Conservation (phyloP, 2,797 vertebrate species). For the Thalassophryne amazonica region DNA sequence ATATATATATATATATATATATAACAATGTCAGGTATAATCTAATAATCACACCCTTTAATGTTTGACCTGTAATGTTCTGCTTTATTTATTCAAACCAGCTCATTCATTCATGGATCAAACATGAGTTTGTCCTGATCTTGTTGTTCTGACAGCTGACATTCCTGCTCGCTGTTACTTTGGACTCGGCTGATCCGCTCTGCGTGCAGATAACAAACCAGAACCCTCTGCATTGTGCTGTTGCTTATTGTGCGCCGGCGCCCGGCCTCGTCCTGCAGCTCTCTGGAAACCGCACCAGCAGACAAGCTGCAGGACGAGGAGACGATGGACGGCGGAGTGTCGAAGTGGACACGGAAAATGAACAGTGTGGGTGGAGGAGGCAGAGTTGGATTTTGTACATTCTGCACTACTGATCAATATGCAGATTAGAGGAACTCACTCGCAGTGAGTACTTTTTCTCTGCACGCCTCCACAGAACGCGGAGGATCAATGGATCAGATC, state of each 20-base stretch:
- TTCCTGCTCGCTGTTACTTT: conserved; percentile 49
- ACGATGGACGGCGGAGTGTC: conserved; percentile 22
- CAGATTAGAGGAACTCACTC: conserved; percentile 42
- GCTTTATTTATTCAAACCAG: conserved; percentile 28
- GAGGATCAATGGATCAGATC: conserved; percentile 52
- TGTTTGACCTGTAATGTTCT: conserved; percentile 7
- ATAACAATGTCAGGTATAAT: too few species aligned
- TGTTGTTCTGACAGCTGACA: conserved; percentile 43
- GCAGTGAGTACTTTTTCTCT: conserved; percentile 57
- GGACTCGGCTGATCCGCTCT: conserved; percentile 71
- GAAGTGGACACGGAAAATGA: conserved; percentile 5
- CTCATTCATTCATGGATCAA: too few species aligned
- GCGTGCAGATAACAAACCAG: conserved; percentile 70
- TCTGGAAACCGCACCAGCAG: conserved; percentile 52
- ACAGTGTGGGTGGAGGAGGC: conserved; percentile 22
- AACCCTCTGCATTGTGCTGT: conserved; percentile 74
- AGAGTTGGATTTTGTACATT: too few species aligned
- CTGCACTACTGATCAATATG: conserved; percentile 60
- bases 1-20: too few species aligned
- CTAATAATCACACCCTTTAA: not conserved
- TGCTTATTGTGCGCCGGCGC: conserved; percentile 65
- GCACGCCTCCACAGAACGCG: conserved; percentile 48
- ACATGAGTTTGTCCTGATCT: conserved; percentile 31
- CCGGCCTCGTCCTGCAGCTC: conserved; percentile 55
- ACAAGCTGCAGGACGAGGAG: conserved; percentile 11